phyloP scores from a whole-genome alignment of 2,797 vertebrate genomes.

The Ispidina picta region DNA sequence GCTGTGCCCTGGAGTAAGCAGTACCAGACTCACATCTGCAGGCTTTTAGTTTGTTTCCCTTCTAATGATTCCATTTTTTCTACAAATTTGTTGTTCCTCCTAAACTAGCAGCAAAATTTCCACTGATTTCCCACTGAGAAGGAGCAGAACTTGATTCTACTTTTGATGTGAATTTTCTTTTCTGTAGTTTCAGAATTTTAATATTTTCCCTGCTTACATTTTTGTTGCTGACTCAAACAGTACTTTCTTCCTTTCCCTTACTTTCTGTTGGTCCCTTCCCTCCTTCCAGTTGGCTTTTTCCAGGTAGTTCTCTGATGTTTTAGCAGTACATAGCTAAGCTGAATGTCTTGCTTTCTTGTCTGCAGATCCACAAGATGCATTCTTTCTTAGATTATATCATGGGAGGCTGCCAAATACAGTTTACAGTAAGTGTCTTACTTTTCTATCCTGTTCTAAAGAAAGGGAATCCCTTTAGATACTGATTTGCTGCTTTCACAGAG shows the following conservation, averaged over 20 bases:
- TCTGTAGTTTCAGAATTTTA: neutral
- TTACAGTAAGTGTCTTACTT: constrained; percentile 87
- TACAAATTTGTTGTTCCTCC: neutral
- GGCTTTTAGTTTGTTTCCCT: neutral
- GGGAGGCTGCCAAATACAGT: constrained; percentile 99
- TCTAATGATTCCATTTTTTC: neutral
- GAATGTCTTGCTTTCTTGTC: constrained; percentile 29
- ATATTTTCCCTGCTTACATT: neutral
- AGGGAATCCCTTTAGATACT: neutral
- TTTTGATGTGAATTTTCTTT: neutral
- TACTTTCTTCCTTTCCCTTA: neutral
- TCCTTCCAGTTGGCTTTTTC: neutral
- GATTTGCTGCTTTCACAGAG: neutral
- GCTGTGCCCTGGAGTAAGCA: neutral
- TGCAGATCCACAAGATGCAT: constrained; percentile 99
- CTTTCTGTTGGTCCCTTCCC: neutral
- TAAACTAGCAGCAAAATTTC: neutral
- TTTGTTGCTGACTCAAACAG: neutral
- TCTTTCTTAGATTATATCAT: constrained; percentile 99
- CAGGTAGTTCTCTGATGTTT: neutral
- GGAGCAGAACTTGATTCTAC: neutral
- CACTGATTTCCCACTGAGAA: neutral
- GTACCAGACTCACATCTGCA: neutral
- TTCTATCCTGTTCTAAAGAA: neutral
- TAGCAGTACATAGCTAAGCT: neutral